phyloP scores from a whole-genome alignment of 2,113 vertebrate genomes.

The Hippopotamus amphibius region DNA sequence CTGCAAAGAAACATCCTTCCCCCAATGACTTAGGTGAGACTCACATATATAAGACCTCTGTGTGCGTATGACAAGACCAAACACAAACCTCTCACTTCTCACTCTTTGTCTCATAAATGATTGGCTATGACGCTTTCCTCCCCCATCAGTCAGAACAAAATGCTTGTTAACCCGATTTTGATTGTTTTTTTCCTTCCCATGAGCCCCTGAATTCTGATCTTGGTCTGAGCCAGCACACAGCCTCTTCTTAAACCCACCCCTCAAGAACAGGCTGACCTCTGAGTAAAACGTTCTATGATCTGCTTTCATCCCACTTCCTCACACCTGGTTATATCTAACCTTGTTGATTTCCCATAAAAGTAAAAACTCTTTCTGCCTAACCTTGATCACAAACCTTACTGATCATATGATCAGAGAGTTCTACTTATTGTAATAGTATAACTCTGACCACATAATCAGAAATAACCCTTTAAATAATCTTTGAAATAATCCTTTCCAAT shows the following conservation, averaged over 20 bases:
- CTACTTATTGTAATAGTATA: not conserved
- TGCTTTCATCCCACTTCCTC: not conserved
- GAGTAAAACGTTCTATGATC: not conserved
- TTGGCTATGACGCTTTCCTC: not conserved
- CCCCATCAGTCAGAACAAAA: not conserved
- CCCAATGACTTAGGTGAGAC: not conserved
- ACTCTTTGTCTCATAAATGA: not conserved
- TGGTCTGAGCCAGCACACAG: not conserved
- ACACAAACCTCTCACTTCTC: not conserved
- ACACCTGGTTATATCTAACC: not conserved
- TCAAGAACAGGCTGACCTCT: not conserved
- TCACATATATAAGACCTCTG: not conserved
- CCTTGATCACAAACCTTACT: not conserved
- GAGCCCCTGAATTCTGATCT: not conserved
- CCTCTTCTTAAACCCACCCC: not conserved
- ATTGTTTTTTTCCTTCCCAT: not conserved
- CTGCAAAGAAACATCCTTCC: not conserved
- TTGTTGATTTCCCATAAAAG: not conserved
- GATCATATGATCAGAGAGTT: not conserved
- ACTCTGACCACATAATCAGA: not conserved
- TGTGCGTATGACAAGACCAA: not conserved
- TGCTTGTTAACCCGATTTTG: not conserved
- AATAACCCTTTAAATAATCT: not conserved
- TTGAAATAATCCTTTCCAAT: not conserved
- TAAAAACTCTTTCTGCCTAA: not conserved